Evolutionary conservation across 92 coral and sea anemone species (phyloP), one percentile per base, ranked within the genome.

Genomic region (Phenganax marumi): DNA sequence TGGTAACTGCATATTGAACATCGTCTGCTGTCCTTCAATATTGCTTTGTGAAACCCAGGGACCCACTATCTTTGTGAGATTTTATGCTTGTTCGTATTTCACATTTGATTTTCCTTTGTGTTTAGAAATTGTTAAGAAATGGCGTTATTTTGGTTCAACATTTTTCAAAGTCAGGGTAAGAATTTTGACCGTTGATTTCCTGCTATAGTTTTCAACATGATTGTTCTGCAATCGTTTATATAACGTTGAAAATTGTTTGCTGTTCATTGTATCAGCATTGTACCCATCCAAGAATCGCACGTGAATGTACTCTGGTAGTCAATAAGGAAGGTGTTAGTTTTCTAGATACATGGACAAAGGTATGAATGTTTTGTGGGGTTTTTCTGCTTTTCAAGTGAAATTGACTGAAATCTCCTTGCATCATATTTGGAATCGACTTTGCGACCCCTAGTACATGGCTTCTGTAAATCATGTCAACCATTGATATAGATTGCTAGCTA

Each of bases 101-200:
- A 33, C 2, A 33, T 33, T 33, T 33, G 43, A 33, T 33, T 33
- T 33, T 33, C 33, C 64, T 77, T 70, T 53, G 69, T 43, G 61
- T 61, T 17, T 75, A 96, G 99, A 96, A 85, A 89, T 88, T 52
- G 93, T 96, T 49, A 85, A 92, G 60, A 91, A 77, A 56, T 96
- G 99, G 99, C 90, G 91, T 12, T 91, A 87, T 81, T 96, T 96
- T 89, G 99, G 97, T 48, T 96, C 97, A 13, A 88, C 99, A 17
- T 96, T 92, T 87, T 96, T 89, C 84, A 81, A 89, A 62, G 79
- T 96, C 14, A 92, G 91, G 97, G 99, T 96, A 75, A 71, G 91
- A 33, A 13, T 55, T 19, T 50, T 12, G 8, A 19, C 11, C 25
- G 18, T 70, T 12, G n/a, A 19, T 48, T 26, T n/a, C 48, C 10